Evolutionary conservation across 2,797 vertebrate species (phyloP).

Genomic region (Danionella dracula): DNA sequence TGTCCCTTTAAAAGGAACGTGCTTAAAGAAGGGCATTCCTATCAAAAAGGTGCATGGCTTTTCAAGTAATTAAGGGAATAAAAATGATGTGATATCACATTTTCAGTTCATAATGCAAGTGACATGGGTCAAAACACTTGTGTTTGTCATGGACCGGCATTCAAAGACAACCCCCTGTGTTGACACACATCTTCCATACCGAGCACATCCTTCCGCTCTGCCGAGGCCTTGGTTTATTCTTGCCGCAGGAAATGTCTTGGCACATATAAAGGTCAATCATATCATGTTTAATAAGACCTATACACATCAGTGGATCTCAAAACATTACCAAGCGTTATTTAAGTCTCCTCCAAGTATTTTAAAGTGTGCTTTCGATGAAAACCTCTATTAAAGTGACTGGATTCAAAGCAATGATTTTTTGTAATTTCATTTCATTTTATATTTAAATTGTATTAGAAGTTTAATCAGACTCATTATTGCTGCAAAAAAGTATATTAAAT

Average conservation of each 20-base stretch:
- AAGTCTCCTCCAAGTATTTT: not conserved
- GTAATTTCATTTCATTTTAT: too few relatives aligned
- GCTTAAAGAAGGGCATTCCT: not conserved
- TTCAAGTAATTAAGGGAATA: not conserved
- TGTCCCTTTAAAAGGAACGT: not conserved
- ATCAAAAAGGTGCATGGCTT: not conserved
- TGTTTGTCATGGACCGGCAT: slow-evolving; percentile 1
- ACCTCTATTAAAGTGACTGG: too few relatives aligned
- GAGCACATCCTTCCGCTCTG: slow-evolving; percentile 15
- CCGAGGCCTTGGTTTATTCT: slow-evolving; percentile 34
- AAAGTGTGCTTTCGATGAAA: not conserved
- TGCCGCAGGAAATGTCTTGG: slow-evolving; percentile 47
- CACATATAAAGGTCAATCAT: slow-evolving; percentile 49
- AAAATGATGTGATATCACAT: not conserved
- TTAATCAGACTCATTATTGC: too few relatives aligned
- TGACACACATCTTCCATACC: slow-evolving; percentile 16
- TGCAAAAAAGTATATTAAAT: too few relatives aligned
- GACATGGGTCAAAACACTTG: slow-evolving; percentile 5
- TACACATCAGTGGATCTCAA: slow-evolving; percentile 11
- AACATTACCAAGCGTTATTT: slow-evolving; percentile 11
- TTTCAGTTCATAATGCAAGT: not conserved
- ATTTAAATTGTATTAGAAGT: too few relatives aligned
- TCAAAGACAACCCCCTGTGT: slow-evolving; percentile 8
- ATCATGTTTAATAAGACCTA: slow-evolving; percentile 45
- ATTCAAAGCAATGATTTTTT: too few relatives aligned